Evolutionary conservation across 2,113 vertebrate genomes (phyloP), one percentile per base, ranked within the genome.

Genomic region (Lamprologus ornatipinnis): DNA sequence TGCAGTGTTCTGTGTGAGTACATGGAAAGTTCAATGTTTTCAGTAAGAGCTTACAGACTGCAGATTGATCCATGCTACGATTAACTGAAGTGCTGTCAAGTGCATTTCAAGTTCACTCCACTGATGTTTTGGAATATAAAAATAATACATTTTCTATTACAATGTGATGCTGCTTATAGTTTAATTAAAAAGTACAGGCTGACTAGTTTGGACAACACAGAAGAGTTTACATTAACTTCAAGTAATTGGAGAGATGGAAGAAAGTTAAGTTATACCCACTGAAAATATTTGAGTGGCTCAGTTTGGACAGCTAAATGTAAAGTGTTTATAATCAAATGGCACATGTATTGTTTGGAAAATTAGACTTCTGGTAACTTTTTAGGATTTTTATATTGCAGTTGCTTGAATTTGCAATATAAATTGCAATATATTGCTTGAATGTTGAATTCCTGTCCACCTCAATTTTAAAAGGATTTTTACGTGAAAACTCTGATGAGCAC

Each of bases 371-470:
- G n/a, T 2, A 26, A 75, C 23, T 47, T 2, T 26, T 28, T 17
- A 2, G 21, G 5, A 5, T 47, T 47, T 75, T 75, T 75, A 65
- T 65, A 37, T 65, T 78, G 14, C 9, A 1, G 14, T 28, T 5
- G 70, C 0, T 31, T 49, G 6, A 78, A 31, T 49, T 31, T 0
- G 9, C 42, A 23, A 26, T 26, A 26, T 26, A 26, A 26, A 26
- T 26, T 26, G 26, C 26, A 26, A 26, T 26, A 26, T 26, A 26
- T 26, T 26, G 26, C 26, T 26, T 26, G 26, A 42, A 42, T 42
- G 12, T 0, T 14, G 37, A 70, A 33, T 33, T 33, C 33, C 15
- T 31, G 23, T 49, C 70, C 0, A 31, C 0, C 42, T 47, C 9
- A 28, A 28, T 1, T 75, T 75, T 49, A 49, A 31, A 75, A 75